phyloP scores from a whole-genome alignment of 2,113 vertebrate species.

The Hyaena hyaena region DNA sequence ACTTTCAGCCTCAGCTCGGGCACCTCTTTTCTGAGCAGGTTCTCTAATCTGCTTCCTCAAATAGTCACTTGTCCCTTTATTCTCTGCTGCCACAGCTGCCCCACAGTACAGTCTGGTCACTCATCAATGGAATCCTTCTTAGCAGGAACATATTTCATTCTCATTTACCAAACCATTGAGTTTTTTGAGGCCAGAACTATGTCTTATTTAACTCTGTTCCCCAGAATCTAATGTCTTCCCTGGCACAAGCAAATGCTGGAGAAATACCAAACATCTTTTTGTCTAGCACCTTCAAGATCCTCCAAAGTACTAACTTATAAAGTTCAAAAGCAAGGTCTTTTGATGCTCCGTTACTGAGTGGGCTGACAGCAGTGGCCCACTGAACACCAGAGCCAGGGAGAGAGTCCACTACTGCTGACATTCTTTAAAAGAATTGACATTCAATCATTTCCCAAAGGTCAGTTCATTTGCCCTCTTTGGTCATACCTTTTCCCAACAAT shows the following conservation, averaged over 20 bases:
- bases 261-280: background rate
- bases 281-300: background rate
- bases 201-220: background rate
- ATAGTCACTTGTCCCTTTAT: background rate
- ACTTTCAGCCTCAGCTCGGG: background rate
- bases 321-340: background rate
- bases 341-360: background rate
- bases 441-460: background rate
- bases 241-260: background rate
- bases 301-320: background rate
- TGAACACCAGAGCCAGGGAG: background rate
- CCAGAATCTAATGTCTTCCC: background rate
- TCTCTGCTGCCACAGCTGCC: background rate
- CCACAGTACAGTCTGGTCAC: background rate
- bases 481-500: slow-evolving; percentile 96
- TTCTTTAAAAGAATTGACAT: background rate
- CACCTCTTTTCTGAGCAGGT: background rate
- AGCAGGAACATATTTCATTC: background rate
- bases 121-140: background rate
- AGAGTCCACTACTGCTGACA: background rate
- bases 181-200: background rate
- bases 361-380: background rate
- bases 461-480: background rate
- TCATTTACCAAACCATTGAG: background rate
- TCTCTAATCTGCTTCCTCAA: background rate